Base-by-base conservation (phyloP, 2,113 vertebrate species). In the Mus pahari region DNA sequence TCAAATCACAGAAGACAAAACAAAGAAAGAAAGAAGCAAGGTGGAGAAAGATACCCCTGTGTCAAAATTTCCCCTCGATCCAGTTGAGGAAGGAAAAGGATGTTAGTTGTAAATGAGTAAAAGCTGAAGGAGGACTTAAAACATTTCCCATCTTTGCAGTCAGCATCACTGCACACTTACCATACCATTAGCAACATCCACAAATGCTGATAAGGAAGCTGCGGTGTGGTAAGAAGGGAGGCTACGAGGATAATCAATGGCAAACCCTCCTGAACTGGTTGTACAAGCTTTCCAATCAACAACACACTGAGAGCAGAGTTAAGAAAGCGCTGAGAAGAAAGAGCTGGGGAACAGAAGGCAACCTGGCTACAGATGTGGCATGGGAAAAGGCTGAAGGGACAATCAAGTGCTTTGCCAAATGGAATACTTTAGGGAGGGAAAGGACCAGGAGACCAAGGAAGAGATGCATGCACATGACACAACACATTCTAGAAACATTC, bases 201-300 rank as follows among this genome's bases (percentile, higher is more conserved):
- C 13, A 78, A 48, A 89, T 64, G 74, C 53, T 89, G 86, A 70
- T 26, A 58, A 82, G 94, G 86, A 88, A 86, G 68, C 16, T 74
- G 11, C 26, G 39, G 17, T 31, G 8, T 70, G 26, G 58, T 78
- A 66, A 55, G 50, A 95, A 64, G 5, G 50, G 28, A 86, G 53
- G 33, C 62, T 5, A 50, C 84, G 58, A 83, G 79, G 17, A 58
- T 70, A 82, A 50, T 31, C 92, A 66, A 48, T 26, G 68, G 88
- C 22, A 78, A 66, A n/a, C 31, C 16, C 24, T 77, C 20, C 13
- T n/a, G 89, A 12, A 71, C 7, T 17, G 31, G 60, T 31, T 60
- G 78, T 33, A 82, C 22, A 79, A 45, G 68, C 31, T 53, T 42
- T 24, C 45, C 75, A 62, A 62, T 77, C 50, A 73, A 70, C 11